Base-by-base conservation (phyloP, 1,140 invertebrate species). In the Sycobia sp. region DNA sequence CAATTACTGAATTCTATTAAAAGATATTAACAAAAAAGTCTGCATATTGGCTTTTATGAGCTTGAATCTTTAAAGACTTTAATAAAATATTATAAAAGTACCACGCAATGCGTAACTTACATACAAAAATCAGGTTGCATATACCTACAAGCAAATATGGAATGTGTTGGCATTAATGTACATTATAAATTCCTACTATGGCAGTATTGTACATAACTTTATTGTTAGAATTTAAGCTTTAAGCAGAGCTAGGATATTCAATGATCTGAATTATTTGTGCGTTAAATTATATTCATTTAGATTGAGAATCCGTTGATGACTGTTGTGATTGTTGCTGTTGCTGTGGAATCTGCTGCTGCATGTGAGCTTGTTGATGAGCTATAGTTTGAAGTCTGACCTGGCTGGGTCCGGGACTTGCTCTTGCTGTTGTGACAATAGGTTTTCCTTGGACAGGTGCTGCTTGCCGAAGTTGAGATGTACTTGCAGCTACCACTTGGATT, bases 401-500 rank as follows among this genome's bases (percentile, higher is more conserved):
- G 69, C 72, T 74, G 0, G 78, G 76, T 25, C 76, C 76, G 0
- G 79, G 79, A 68, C 79, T 81, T 13, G 72, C 74, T 63, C 80
- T 73, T 0, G 77, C 66, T 0, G 77, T 74, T 1, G 77, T 77
- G 7, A 79, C 72, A 14, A 79, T 67, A 1, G 79, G 77, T 62
- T 82, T 82, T 3, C 75, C 77, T 60, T 79, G 78, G 14, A 68
- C 69, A 1, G 78, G 75, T 14, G 75, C 68, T 2, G 74, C 68
- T 58, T 82, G 79, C 29, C 79, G 67, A 23, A 82, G 51, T 34
- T 82, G 80, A 14, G 78, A 71, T 18, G 69, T 78, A 44, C 72
- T 80, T 22, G 74, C 77, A 4, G 77, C 71, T 0, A 81, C 77
- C 23, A 87, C 85, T 76, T 86, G 85, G 59, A 86, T 85, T 0